These are phyloP conservation scores for Pycnonotus jocosus DNA, from an alignment of 2,113 vertebrate species.

Conservation along the genomic window DNA sequence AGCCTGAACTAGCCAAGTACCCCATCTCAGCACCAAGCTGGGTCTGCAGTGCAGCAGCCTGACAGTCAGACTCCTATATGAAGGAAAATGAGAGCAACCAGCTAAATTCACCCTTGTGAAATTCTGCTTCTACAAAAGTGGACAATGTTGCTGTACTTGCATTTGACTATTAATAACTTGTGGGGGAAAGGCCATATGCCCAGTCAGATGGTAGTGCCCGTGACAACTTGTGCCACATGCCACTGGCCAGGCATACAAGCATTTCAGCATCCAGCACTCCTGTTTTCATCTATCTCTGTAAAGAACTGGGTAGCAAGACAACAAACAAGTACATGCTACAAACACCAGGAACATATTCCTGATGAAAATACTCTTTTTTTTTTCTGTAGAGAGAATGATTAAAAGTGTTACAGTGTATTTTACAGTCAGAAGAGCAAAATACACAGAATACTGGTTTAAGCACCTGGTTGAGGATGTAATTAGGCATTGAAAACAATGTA, in stretches of 20 bases:
- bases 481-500: neutral
- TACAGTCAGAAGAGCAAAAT: neutral
- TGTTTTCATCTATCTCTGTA: neutral
- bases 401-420: neutral
- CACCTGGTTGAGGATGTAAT: accelerated
- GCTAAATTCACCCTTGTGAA: neutral
- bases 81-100: neutral
- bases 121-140: neutral
- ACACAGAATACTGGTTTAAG: neutral
- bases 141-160: neutral
- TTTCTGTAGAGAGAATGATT: neutral
- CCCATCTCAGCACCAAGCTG: neutral
- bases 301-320: neutral
- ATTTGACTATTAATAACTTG: neutral
- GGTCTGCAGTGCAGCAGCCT: neutral
- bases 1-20: neutral
- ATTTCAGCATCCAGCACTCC: neutral
- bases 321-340: accelerated
- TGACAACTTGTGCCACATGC: neutral
- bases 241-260: accelerated
- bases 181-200: neutral
- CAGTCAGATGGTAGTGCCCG: neutral
- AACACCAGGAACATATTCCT: neutral
- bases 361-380: neutral
- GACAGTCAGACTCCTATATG: neutral